Percentiles rank a stretch among this genome's conserved stretches.
Evolutionary conservation across 2,113 vertebrate species (phyloP).

Genomic region (Pteronura brasiliensis): DNA sequence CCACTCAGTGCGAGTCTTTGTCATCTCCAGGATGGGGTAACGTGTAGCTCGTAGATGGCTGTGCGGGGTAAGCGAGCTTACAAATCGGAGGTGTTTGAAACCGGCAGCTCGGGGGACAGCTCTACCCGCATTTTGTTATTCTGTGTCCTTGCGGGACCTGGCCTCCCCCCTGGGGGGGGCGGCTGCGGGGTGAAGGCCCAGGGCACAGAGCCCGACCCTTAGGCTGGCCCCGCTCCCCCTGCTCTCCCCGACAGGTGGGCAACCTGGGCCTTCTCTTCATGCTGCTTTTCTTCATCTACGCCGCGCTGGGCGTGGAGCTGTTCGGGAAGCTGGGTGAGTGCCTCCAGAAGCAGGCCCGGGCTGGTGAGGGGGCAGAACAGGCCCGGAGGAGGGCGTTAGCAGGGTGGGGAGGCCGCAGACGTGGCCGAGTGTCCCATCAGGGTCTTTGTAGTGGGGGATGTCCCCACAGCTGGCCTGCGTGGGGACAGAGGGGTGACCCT

Average conservation of each 20-base stretch:
- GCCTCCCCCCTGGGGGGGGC: neutral
- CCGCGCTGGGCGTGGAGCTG: conserved; percentile 97
- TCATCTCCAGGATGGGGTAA: neutral
- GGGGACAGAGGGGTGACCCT: neutral
- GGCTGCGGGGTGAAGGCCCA: fast-evolving
- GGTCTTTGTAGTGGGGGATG: neutral
- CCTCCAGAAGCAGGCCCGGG: fast-evolving
- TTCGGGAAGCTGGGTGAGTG: conserved; percentile 97
- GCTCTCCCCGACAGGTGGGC: conserved; percentile 89
- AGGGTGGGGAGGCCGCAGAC: neutral
- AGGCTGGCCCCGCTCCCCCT: neutral
- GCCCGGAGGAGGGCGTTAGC: neutral
- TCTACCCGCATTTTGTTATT: fast-evolving
- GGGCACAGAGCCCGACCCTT: neutral
- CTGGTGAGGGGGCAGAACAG: fast-evolving
- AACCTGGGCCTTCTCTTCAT: conserved; percentile 99
- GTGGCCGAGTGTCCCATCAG: neutral
- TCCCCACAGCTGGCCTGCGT: neutral
- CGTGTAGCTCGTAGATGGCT: fast-evolving
- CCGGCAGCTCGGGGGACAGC: fast-evolving
- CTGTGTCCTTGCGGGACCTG: fast-evolving
- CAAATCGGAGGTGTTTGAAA: neutral
- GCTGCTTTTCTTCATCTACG: conserved; percentile 99
- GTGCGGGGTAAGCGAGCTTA: neutral
- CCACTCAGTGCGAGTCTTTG: neutral